Percentiles rank a stretch among this genome's conserved stretches.
Evolutionary conservation across 2,113 vertebrate genomes (phyloP).

Genomic region (Engystomops pustulosus): DNA sequence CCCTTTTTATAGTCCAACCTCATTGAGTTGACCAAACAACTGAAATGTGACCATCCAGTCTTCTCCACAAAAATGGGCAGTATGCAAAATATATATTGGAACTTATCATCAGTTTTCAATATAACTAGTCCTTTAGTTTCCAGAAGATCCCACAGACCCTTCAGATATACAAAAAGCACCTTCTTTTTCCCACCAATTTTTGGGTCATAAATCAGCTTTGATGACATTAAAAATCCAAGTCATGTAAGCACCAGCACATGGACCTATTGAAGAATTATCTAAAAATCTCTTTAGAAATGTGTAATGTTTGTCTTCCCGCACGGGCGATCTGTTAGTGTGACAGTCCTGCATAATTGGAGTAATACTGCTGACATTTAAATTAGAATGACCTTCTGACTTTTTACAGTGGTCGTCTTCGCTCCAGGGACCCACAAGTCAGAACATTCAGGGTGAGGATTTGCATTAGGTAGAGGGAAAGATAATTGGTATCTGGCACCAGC

Average conservation of each 20-base stretch:
- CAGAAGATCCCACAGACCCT: background rate
- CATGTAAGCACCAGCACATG: background rate
- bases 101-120: no score
- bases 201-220: background rate
- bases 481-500: constrained; percentile 18
- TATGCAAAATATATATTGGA: no score
- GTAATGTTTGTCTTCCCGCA: background rate
- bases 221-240: background rate
- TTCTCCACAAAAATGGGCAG: no score
- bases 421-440: constrained; percentile 27
- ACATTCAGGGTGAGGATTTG: background rate
- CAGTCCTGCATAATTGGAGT: background rate
- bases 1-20: no score
- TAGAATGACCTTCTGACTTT: constrained; percentile 4
- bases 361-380: constrained; percentile 7
- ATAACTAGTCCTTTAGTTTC: background rate
- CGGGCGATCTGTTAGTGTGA: constrained; percentile 4
- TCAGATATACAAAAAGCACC: background rate
- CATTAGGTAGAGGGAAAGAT: constrained; percentile 6
- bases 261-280: background rate
- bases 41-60: no score
- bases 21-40: no score
- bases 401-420: constrained; percentile 3
- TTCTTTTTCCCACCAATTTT: no score
- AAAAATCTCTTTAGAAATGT: background rate